Conservation (phyloP, 2,888 invertebrate species). For the Aspidiotus rigidus region DNA sequence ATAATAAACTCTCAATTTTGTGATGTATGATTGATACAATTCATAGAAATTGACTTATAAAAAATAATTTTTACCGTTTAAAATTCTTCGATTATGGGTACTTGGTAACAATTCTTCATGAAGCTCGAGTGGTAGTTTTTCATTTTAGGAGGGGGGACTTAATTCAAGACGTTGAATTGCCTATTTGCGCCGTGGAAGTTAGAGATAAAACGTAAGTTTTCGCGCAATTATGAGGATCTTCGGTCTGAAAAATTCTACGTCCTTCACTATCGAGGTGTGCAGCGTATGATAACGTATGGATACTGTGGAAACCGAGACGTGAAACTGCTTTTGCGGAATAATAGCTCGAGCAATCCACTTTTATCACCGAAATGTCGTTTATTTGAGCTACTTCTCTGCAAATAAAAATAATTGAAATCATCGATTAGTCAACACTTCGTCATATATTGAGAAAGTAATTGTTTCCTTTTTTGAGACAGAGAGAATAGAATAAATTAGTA, state of each 20-base stretch:
- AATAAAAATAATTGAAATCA: constrained; percentile 39
- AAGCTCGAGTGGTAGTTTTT: too few species aligned
- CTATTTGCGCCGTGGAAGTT: neutral
- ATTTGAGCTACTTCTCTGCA: constrained; percentile 52
- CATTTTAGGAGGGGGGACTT: too few species aligned
- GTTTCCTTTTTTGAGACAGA: too few species aligned
- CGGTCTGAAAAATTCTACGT: constrained; percentile 56
- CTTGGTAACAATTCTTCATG: neutral
- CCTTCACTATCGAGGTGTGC: constrained; percentile 52
- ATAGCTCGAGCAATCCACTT: constrained; percentile 65
- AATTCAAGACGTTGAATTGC: too few species aligned
- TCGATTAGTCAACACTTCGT: too few species aligned
- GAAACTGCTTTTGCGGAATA: constrained; percentile 66
- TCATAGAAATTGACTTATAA: too few species aligned
- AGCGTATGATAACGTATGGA: constrained; percentile 58
- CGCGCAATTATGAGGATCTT: constrained; percentile 54
- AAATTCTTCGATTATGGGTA: too few species aligned
- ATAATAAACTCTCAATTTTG: too few species aligned
- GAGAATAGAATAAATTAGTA: too few species aligned
- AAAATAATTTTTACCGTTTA: too few species aligned
- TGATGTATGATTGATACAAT: too few species aligned
- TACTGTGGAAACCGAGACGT: constrained; percentile 59
- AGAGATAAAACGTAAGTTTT: constrained; percentile 47
- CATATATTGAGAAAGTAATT: too few species aligned
- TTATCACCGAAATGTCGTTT: constrained; percentile 51